Base-by-base conservation (phyloP, 1,140 invertebrate species). In the Chelonus insularis region DNA sequence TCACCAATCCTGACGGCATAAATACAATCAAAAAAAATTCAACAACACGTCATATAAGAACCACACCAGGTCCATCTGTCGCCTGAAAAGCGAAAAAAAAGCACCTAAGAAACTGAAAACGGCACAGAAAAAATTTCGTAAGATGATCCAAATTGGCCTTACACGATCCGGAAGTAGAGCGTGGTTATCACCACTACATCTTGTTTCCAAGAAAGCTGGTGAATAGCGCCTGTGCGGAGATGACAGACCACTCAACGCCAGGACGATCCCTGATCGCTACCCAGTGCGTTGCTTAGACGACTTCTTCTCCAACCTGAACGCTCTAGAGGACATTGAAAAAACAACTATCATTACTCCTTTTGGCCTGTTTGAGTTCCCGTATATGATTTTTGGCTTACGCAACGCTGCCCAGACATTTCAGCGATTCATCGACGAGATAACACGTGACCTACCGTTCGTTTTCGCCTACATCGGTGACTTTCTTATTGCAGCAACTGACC, bases 21-120 rank as follows among this genome's bases (percentile, higher is more conserved):
- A 5, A 29, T n/a, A 37, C 12, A 14, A 25, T n/a, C 36, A 6
- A 25, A 11, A 47, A 52, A 45, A 29, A 48, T 37, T 18, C 48
- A 7, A 48, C 34, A 4, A 50, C 56, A 5, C 63, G 58, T n/a
- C 59, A 65, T 20, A 65, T 65, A 11, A 59, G 57, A n/a, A 66
- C 66, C 0, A 70, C 67, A 8, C 54, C 54, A 12, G 77, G 78
- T 5, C 71, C 67, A 47, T 77, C 72, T 14, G 69, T 74, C 4
- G 66, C 59, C 21, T 41, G 65, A 37, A 63, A 69, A 61, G 56
- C 77, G 16, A 69, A 78, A 11, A 63, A 76, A 62, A 82, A 5
- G 41, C 69, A 12, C 68, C 73, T 8, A 71, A 71, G 4, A 70
- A 72, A 45, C 51, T 70, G 5, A 57, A 61, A 29, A 63, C 61